phyloP scores from a whole-genome alignment of 2,888 invertebrate genomes.

The Andrena praecox region DNA sequence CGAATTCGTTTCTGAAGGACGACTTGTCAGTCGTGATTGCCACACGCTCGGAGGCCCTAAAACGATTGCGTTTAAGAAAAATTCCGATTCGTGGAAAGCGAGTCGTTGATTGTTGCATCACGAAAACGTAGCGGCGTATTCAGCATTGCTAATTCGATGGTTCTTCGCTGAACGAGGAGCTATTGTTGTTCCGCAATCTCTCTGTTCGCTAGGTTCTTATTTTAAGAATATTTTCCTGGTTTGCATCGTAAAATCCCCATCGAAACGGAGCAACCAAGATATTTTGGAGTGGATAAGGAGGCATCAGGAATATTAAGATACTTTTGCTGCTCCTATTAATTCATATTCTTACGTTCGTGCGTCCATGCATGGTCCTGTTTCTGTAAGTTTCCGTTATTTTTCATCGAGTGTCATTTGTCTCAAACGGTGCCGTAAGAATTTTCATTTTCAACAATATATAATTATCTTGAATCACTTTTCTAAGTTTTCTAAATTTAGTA shows the following conservation, averaged over 20 bases:
- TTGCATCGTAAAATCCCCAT: neutral
- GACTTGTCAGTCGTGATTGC: conserved; percentile 15
- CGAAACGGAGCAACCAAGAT: neutral
- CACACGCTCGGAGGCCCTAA: conserved; percentile 17
- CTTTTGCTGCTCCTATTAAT: no score
- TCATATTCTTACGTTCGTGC: neutral
- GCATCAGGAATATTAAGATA: neutral
- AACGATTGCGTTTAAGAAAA: conserved; percentile 29
- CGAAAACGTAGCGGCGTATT: conserved; percentile 24
- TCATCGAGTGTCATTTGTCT: neutral
- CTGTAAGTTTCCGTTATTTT: neutral
- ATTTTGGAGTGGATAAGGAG: neutral
- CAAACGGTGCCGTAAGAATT: neutral
- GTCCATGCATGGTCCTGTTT: neutral
- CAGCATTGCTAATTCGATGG: conserved; percentile 45
- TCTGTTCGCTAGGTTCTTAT: neutral
- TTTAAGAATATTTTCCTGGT: neutral
- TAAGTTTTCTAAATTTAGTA: neutral
- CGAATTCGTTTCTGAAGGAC: conserved; percentile 27
- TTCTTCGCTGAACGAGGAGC: conserved; percentile 30
- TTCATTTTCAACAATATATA: neutral
- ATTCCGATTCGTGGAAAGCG: conserved; percentile 38
- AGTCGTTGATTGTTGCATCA: conserved; percentile 40
- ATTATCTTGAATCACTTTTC: no score
- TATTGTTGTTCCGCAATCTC: conserved; percentile 4